Conservation (phyloP, 2,888 invertebrate species). For the Melitaea athalia region DNA sequence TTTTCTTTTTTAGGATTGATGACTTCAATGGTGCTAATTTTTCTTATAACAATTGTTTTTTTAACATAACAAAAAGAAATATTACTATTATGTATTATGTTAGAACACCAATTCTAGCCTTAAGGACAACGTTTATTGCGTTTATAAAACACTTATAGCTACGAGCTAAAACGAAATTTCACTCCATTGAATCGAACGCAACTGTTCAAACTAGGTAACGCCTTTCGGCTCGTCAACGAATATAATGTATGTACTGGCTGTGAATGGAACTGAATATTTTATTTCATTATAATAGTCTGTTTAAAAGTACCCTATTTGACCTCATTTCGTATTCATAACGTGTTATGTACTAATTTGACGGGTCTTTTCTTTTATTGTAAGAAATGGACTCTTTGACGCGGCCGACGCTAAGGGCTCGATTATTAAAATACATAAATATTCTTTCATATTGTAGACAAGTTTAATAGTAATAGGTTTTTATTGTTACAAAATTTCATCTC, state of each 20-base stretch:
- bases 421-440: conserved; percentile 45
- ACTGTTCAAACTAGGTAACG: conserved; percentile 76
- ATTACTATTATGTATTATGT: no score
- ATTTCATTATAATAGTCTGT: conserved; percentile 76
- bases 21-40: no score
- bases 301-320: conserved; percentile 78
- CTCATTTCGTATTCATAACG: conserved; percentile 79
- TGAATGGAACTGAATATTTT: conserved; percentile 80
- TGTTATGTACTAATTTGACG: conserved; percentile 80
- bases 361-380: conserved; percentile 71
- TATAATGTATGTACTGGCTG: conserved; percentile 57
- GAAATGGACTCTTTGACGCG: conserved; percentile 71
- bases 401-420: conserved; percentile 53
- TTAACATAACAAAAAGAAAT: no score
- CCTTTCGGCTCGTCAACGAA: conserved; percentile 70
- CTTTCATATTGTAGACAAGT: conserved; percentile 30
- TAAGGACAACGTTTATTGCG: conserved; percentile 16
- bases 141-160: conserved; percentile 32
- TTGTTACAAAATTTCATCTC: neutral
- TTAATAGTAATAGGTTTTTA: neutral
- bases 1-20: no score
- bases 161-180: conserved; percentile 37
- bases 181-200: conserved; percentile 56
- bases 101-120: neutral
- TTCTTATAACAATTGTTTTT: no score